Percentiles rank a stretch among this genome's conserved stretches.
Evolutionary conservation across 2,888 invertebrate genomes (phyloP).

Genomic region (Anticlea derivata): DNA sequence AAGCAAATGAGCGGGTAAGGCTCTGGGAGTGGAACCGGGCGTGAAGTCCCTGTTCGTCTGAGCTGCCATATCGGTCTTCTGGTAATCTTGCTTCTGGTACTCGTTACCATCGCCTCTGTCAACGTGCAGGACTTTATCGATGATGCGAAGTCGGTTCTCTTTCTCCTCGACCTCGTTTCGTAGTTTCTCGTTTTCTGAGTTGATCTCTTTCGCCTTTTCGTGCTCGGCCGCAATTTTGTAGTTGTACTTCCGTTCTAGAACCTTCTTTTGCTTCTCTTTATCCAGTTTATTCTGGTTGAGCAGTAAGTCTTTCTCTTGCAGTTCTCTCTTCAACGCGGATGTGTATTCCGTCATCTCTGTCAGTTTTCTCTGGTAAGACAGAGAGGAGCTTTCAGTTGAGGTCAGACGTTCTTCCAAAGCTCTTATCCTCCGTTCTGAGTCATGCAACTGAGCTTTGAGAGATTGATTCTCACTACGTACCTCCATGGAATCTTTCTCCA

Average conservation of each 20-base stretch:
- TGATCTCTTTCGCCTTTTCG: constrained; percentile 89
- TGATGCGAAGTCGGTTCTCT: constrained; percentile 73
- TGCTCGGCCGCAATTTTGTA: constrained; percentile 88
- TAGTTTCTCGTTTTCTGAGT: constrained; percentile 64
- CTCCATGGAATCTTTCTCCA: constrained; percentile 88
- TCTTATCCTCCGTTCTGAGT: constrained; percentile 86
- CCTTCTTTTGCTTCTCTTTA: constrained; percentile 85
- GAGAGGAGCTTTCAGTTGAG: constrained; percentile 85
- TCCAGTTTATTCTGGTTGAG: constrained; percentile 86
- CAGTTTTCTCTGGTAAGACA: constrained; percentile 85
- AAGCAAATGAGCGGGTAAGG: constrained; percentile 70
- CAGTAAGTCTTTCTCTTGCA: constrained; percentile 86
- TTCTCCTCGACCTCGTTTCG: constrained; percentile 70
- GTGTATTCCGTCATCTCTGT: constrained; percentile 86
- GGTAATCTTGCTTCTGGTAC: constrained; percentile 51
- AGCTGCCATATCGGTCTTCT: constrained; percentile 61
- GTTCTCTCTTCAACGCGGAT: constrained; percentile 83
- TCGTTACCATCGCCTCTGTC: constrained; percentile 55
- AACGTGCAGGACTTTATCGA: constrained; percentile 63
- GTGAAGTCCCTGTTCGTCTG: constrained; percentile 71
- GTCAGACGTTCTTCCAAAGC: constrained; percentile 87
- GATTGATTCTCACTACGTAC: constrained; percentile 87
- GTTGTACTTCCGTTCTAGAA: constrained; percentile 83
- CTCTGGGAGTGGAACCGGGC: constrained; percentile 74
- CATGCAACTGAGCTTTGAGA: constrained; percentile 85